phyloP scores from a whole-genome alignment of 2,797 vertebrate genomes.

The Lacerta viridis region DNA sequence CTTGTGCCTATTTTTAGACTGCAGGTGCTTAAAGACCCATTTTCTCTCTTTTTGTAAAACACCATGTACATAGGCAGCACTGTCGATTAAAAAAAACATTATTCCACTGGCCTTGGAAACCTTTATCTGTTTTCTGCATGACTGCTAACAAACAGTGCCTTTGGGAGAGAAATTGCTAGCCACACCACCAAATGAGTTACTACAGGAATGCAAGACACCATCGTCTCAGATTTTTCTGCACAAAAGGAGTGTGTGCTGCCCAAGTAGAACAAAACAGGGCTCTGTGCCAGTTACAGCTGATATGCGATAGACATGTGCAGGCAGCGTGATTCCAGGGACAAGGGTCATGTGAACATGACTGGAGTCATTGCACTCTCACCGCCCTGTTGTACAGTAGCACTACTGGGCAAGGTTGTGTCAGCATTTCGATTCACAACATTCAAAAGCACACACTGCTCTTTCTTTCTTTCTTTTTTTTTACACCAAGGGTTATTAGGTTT shows the following conservation, averaged over 20 bases:
- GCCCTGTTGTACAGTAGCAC: neutral
- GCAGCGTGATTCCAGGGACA: conserved; percentile 11
- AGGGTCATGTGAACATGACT: neutral
- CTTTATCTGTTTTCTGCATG: neutral
- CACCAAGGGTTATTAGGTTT: neutral
- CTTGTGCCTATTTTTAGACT: too few species aligned
- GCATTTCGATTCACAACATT: neutral
- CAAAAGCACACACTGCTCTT: neutral
- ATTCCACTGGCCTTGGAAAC: neutral
- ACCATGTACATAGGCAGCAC: too few species aligned
- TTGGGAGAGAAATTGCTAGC: neutral
- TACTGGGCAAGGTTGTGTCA: neutral
- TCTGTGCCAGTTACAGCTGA: neutral
- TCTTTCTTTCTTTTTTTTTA: neutral
- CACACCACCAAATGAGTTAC: neutral
- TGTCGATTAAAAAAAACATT: neutral
- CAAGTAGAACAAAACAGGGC: neutral
- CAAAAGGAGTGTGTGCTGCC: neutral
- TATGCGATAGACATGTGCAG: conserved; percentile 11
- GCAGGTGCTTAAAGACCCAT: too few species aligned
- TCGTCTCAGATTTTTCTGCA: neutral
- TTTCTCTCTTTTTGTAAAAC: too few species aligned
- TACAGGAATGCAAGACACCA: neutral
- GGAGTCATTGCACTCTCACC: neutral
- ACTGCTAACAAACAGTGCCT: neutral